Evolutionary conservation across 2,888 invertebrate species (phyloP), one percentile per base, ranked within the genome.

Genomic region (Bedellia somnulentella): DNA sequence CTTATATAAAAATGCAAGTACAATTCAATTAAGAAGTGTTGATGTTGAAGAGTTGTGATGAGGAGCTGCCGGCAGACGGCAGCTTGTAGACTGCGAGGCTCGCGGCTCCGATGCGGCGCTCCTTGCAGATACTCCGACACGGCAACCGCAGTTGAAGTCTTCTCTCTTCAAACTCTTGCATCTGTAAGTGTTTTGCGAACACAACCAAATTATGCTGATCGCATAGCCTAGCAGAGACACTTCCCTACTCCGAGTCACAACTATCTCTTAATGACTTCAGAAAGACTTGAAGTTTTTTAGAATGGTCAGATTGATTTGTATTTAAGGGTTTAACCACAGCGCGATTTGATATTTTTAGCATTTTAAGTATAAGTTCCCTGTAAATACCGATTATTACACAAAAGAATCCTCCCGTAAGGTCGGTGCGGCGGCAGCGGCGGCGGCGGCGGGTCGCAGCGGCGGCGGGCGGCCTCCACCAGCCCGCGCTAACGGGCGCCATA

Each of bases 151-250:
- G n/a, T n/a, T 29, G 35, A 34, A 29, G 36, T 35, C 36, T 36
- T 51, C 56, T 36, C 32, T 47, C 51, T 61, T 60, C 64, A 43
- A 5, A 34, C 45, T 54, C 67, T 67, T 64, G 60, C 61, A 75
- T 57, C 75, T 75, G 75, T 56, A 75, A 75, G 71, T 68, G 71
- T 57, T 58, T 71, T 71, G 73, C 66, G 73, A 67, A 71, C 60
- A 68, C 68, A 70, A 68, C 75, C 73, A 71, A 64, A 73, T 75
- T 73, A 75, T 75, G 68, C 62, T 71, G 73, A 68, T 61, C 73
- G 57, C 59, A 59, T 56, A 50, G 57, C 75, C 71, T 66, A 61
- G 40, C 32, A 48, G 47, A 47, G 48, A 52, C 49, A 55, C 71
- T 73, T 71, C 68, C 66, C 50, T 61, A 60, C 64, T 59, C 40